Conservation (phyloP, 2,888 invertebrate species). For the Tubulanus polymorphus region DNA sequence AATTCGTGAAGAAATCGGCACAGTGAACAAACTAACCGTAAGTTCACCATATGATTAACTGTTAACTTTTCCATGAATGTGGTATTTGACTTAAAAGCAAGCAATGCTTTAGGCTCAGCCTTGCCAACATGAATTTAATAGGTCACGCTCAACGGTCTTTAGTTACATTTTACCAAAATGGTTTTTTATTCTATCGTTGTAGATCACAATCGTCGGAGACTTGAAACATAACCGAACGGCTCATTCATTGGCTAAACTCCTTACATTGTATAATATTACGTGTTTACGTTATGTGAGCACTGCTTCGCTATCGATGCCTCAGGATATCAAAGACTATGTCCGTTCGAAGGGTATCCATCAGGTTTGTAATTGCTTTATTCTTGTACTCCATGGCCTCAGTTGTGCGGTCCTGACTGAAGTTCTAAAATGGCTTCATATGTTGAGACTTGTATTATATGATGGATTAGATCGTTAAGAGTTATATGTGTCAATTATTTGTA, state of each 20-base stretch:
- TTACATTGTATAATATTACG: conserved; percentile 91
- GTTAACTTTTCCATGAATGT: not conserved
- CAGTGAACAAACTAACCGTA: conserved; percentile 87
- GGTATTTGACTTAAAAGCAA: not conserved
- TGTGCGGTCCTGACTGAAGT: too few relatives aligned
- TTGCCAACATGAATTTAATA: not conserved
- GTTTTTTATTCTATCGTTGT: conserved; percentile 7
- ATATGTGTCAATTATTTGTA: too few relatives aligned
- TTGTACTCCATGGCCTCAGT: too few relatives aligned
- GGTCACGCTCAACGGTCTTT: not conserved
- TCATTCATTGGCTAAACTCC: conserved; percentile 88
- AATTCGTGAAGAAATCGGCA: conserved; percentile 97
- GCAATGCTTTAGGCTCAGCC: not conserved
- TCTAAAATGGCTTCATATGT: too few relatives aligned
- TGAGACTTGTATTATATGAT: too few relatives aligned
- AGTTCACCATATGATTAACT: conserved; percentile 22
- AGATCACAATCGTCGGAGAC: conserved; percentile 96
- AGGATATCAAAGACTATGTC: conserved; percentile 75
- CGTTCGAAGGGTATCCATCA: conserved; percentile 74
- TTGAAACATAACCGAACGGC: conserved; percentile 97
- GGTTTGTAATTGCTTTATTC: conserved; percentile 35
- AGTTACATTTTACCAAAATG: not conserved
- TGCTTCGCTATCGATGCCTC: conserved; percentile 82
- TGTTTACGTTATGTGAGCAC: conserved; percentile 91
- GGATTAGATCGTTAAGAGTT: too few relatives aligned